Evolutionary conservation across 2,888 invertebrate genomes (phyloP).

Genomic region (Pristionchus maxplancki): DNA sequence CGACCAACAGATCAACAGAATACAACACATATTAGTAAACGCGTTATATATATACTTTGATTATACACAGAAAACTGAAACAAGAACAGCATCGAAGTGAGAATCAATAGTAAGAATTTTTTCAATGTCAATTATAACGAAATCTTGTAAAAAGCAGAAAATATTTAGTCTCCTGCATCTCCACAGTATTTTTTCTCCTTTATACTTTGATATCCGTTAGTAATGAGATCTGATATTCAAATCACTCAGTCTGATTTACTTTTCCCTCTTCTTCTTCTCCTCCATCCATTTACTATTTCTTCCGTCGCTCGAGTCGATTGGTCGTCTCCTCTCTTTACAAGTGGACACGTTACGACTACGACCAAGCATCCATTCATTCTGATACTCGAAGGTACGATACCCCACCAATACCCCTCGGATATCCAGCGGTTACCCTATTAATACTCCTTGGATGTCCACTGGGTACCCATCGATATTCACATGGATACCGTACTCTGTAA

Average conservation of each 20-base stretch:
- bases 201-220: too few relatives aligned
- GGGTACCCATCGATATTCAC: too few relatives aligned
- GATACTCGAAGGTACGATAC: constrained; percentile 21
- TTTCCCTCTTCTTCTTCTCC: too few relatives aligned
- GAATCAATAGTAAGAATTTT: too few relatives aligned
- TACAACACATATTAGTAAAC: too few relatives aligned
- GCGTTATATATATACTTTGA: too few relatives aligned
- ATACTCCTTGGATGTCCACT: background rate
- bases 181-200: too few relatives aligned
- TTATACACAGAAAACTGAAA: too few relatives aligned
- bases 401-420: background rate
- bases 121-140: too few relatives aligned
- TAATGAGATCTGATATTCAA: constrained; percentile 83
- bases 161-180: constrained; percentile 78
- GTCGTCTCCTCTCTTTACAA: background rate
- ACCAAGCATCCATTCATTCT: background rate
- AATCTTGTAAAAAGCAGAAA: too few relatives aligned
- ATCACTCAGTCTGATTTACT: background rate
- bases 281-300: background rate
- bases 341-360: background rate
- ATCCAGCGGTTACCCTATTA: background rate
- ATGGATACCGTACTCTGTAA: background rate
- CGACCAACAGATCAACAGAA: too few relatives aligned
- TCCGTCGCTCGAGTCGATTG: background rate
- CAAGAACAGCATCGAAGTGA: too few relatives aligned